Evolutionary conservation across 1,140 invertebrate genomes (phyloP), one percentile per base, ranked within the genome.

Genomic region (Rhyacophila brunnea): DNA sequence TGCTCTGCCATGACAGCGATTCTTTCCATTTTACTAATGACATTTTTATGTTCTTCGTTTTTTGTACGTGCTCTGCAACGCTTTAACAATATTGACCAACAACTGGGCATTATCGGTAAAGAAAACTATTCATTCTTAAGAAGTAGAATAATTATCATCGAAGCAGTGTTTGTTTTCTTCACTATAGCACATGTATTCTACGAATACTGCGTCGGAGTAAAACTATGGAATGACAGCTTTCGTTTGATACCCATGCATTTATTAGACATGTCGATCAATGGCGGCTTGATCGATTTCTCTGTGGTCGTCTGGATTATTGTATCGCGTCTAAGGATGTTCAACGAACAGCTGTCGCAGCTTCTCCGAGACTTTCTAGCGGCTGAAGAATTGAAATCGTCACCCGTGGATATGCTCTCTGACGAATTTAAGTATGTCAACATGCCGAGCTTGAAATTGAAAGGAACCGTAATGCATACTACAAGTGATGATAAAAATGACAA

Each of bases 241-340:
- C 28, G 38, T 3, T 15, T 46, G 14, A 23, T 58, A 7, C 34
- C 28, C 5, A 43, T 52, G 35, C 49, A 52, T 13, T 0, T 45
- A 6, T 15, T 50, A 13, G 38, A 63, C 45, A 48, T 53, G 2
- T 36, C 40, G 15, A 40, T 58, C 4, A 44, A 55, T 6, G 6
- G 40, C 10, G 54, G 54, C 32, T 13, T 48, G 10, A 48, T 63
- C 1, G 40, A 63, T 44, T 63, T 63, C 54, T 13, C 50, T 1
- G 43, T 56, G 2, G 40, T 63, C 0, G 38, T 58, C 42, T 58
- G 61, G 61, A 52, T 63, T 36, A 40, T 63, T 28, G 47, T 58
- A 1, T 42, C 44, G 3, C 43, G 61, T 5, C 58, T 63, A 7
- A 54, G 49, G 38, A 20, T 49, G 32, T 63, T 54, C 35, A 63